A percentile compares a stretch with the other conserved stretches of the same genome.
Conservation (phyloP, 1,140 invertebrate genomes). For the Calycopis cecrops region DNA sequence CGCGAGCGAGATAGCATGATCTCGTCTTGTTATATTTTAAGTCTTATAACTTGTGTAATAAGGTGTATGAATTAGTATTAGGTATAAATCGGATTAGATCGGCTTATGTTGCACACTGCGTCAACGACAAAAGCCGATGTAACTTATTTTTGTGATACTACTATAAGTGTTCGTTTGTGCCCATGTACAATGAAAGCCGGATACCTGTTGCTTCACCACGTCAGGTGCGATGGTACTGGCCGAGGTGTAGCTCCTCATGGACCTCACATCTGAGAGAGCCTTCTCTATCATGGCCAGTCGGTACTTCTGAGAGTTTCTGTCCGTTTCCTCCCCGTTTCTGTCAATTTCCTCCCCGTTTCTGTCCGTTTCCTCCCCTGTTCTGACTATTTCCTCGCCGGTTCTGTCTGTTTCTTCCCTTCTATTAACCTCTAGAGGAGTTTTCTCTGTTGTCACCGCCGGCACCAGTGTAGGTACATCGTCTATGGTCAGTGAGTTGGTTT, state of each 20-base stretch:
- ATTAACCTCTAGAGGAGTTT: no score
- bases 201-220: slow-evolving; percentile 82
- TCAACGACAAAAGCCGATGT: no score
- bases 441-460: not conserved
- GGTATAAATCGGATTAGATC: no score
- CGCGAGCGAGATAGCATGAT: no score
- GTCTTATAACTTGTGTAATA: no score
- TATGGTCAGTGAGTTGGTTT: slow-evolving; percentile 22
- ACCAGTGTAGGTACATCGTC: slow-evolving; percentile 39
- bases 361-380: slow-evolving; percentile 10
- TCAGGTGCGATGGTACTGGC: slow-evolving; percentile 91
- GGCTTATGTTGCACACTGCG: no score
- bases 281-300: slow-evolving; percentile 77
- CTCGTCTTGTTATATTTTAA: no score
- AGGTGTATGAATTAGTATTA: no score
- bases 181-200: no score
- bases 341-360: slow-evolving; percentile 9
- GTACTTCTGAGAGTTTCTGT: slow-evolving; percentile 76
- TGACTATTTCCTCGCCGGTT: slow-evolving; percentile 2
- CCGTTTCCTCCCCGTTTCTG: slow-evolving; percentile 43
- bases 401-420: not conserved
- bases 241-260: slow-evolving; percentile 78
- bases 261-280: slow-evolving; percentile 74
- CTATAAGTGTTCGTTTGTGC: no score
- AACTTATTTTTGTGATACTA: no score